Base-by-base conservation (phyloP, 2,113 vertebrate genomes). In the Pachypanchax playfairii region DNA sequence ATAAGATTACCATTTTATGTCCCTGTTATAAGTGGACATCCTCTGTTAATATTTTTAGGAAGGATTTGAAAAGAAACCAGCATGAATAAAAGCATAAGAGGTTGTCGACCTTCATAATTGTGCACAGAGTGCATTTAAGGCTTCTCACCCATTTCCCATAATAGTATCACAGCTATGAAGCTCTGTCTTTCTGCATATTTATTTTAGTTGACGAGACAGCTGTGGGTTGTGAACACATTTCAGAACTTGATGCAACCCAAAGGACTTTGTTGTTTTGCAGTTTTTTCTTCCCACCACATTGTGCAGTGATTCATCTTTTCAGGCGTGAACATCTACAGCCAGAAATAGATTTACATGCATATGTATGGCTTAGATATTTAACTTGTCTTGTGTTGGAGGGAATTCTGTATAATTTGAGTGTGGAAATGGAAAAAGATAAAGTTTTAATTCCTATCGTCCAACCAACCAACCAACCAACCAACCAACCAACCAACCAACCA, bases 141-240 rank as follows among this genome's bases (percentile, higher is more conserved):
- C 53, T 43, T 5, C 29, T 49, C 28, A 49, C 65, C 29, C 24
- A 28, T 13, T 22, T 70, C 42, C 11, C 33, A 35, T 3, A 12
- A 35, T 12, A 12, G 9, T 3, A 12, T 35, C 33, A 35, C 33
- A 35, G 33, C 33, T 10, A 33, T 33, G 2, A 35, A 35, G 33
- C 33, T 35, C 10, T 9, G 13, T 35, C 10, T 35, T 35, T 35
- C 10, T 35, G 8, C 4, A 6, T 35, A 12, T 10, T 35, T 31
- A 6, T 41, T 18, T n/a, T n/a, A 18, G 38, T 2, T 12, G 33
- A 35, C 13, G 33, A 39, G 38, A 8, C n/a, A 18, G 68, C 63
- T 65, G 28, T 77, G 21, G 43, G 70, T 63, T 62, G 54, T 43
- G 24, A 66, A 39, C 48, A 64, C 72, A 79, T 82, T 73, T 79